Conservation (phyloP, 2,113 vertebrate genomes). For the Bolborhynchus lineola region DNA sequence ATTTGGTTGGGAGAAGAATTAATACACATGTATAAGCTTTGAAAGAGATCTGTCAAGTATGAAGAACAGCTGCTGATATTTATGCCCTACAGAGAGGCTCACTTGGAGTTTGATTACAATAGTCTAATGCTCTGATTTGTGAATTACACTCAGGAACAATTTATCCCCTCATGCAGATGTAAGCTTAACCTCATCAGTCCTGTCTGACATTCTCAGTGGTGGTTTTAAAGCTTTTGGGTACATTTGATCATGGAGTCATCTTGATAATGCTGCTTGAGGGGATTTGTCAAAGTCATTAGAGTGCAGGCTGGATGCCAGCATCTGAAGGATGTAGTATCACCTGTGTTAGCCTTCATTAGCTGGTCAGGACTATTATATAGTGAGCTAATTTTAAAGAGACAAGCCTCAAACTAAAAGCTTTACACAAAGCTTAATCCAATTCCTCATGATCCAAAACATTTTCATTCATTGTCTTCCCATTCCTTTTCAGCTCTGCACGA, state of each 20-base stretch:
- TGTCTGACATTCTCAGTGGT: neutral
- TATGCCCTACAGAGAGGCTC: neutral
- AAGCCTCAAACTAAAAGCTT: neutral
- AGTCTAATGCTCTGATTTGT: neutral
- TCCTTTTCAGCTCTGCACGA: neutral
- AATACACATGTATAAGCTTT: neutral
- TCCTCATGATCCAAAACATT: neutral
- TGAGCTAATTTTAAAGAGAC: neutral
- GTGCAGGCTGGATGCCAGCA: neutral
- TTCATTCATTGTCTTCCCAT: neutral
- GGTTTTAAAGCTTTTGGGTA: neutral
- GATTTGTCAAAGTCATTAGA: slow-evolving; percentile 33
- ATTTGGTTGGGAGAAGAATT: neutral
- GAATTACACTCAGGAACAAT: slow-evolving; percentile 27
- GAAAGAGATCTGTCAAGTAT: neutral
- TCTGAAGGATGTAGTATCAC: neutral
- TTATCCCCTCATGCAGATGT: slow-evolving; percentile 20
- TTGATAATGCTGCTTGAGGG: slow-evolving; percentile 5
- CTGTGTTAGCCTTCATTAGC: neutral
- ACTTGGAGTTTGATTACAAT: neutral
- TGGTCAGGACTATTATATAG: neutral
- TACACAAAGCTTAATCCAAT: neutral
- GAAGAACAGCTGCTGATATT: neutral
- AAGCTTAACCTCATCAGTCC: neutral
- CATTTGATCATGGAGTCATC: neutral